phyloP scores from a whole-genome alignment of 2,888 invertebrate genomes.

The Platycnemis pennipes region DNA sequence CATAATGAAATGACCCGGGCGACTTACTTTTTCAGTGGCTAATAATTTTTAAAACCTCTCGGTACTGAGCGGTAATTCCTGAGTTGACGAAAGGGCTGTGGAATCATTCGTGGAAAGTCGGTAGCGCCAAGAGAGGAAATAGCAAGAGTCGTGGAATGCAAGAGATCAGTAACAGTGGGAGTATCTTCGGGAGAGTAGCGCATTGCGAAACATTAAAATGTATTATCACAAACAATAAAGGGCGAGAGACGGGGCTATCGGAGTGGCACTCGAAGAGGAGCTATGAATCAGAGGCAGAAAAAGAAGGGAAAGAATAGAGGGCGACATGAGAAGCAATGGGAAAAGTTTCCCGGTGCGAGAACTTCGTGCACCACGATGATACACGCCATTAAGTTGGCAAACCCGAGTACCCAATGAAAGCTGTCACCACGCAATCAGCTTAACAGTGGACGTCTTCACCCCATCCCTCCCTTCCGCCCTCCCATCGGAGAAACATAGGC shows the following conservation, averaged over 20 bases:
- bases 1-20: neutral
- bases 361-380: slow-evolving; percentile 30
- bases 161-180: neutral
- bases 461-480: neutral
- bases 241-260: neutral
- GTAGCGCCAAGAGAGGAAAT: neutral
- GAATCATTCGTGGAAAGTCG: neutral
- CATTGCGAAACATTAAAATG: neutral
- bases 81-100: neutral
- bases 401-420: slow-evolving; percentile 65
- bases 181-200: neutral
- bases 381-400: slow-evolving; percentile 65
- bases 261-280: neutral
- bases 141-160: neutral
- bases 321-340: neutral
- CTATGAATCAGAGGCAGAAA: neutral
- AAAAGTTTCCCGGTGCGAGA: neutral
- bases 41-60: neutral
- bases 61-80: neutral
- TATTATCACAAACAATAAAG: neutral
- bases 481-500: neutral
- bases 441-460: slow-evolving; percentile 64
- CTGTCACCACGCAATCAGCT: slow-evolving; percentile 68
- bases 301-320: too few relatives aligned
- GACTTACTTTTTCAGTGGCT: neutral